Percentiles rank a stretch among this genome's conserved stretches.
Conservation (phyloP, 2,888 invertebrate species). For the Limnephilus lunatus region DNA sequence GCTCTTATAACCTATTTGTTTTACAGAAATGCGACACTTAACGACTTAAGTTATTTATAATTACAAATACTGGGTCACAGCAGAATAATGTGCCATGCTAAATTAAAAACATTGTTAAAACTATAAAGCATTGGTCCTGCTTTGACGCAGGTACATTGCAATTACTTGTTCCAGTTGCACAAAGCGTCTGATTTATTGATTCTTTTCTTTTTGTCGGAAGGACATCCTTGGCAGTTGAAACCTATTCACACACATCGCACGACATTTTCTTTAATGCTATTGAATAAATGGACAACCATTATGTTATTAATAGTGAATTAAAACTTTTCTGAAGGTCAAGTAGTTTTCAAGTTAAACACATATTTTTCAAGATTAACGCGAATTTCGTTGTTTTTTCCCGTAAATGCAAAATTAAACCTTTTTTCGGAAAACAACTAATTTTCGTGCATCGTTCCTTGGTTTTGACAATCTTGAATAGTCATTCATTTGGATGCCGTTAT, state of each 20-base stretch:
- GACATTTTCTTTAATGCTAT: not conserved
- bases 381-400: too few species aligned
- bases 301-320: not conserved
- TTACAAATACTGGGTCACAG: not conserved
- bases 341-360: too few species aligned
- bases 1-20: not conserved
- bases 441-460: too few species aligned
- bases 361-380: too few species aligned
- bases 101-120: not conserved
- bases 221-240: not conserved
- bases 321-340: not conserved
- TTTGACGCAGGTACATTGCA: not conserved
- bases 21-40: not conserved
- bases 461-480: too few species aligned
- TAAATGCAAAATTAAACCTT: too few species aligned
- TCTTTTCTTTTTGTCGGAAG: not conserved
- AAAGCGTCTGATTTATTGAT: not conserved
- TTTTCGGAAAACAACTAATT: too few species aligned
- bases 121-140: not conserved
- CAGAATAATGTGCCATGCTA: not conserved
- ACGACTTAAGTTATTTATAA: not conserved
- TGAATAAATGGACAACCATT: not conserved
- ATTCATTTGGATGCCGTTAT: too few species aligned
- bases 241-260: not conserved
- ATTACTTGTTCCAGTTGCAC: not conserved